phyloP scores from a whole-genome alignment of 2,113 vertebrate genomes.

The Struthidea cinerea region DNA sequence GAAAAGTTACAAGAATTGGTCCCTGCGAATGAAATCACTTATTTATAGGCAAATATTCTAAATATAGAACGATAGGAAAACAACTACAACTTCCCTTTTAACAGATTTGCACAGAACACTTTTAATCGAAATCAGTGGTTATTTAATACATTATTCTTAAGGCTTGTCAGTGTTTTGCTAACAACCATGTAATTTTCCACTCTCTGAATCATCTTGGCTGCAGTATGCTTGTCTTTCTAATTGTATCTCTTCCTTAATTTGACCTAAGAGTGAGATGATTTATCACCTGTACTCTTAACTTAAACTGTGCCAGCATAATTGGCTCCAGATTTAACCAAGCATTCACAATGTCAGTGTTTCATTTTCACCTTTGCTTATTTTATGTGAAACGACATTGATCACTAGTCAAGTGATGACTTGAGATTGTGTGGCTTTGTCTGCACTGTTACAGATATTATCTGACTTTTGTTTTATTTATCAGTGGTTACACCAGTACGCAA shows the following conservation, averaged over 20 bases:
- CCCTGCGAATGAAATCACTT: not conserved
- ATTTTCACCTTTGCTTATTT: conserved; percentile 32
- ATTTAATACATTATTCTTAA: conserved; percentile 30
- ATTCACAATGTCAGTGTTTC: not conserved
- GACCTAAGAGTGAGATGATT: conserved; percentile 37
- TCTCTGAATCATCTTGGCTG: conserved; percentile 1
- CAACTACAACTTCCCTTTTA: not conserved
- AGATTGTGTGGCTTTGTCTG: not conserved
- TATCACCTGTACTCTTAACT: conserved; percentile 14
- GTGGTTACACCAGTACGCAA: not conserved
- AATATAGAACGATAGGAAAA: not conserved
- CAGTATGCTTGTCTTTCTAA: conserved; percentile 48
- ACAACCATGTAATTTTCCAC: conserved; percentile 44
- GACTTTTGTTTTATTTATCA: not conserved
- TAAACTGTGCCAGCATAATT: conserved; percentile 21
- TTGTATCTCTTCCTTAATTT: conserved; percentile 23
- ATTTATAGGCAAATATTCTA: not conserved
- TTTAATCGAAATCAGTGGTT: conserved; percentile 26
- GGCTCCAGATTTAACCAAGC: conserved; percentile 3
- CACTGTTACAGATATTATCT: not conserved
- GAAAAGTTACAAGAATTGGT: not conserved
- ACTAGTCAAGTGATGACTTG: not conserved
- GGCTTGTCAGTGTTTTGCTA: not conserved
- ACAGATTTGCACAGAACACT: not conserved
- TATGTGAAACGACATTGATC: not conserved